Evolutionary conservation across 2,797 vertebrate genomes (phyloP), one percentile per base, ranked within the genome.

Genomic region (Phaenicophaeus curvirostris): DNA sequence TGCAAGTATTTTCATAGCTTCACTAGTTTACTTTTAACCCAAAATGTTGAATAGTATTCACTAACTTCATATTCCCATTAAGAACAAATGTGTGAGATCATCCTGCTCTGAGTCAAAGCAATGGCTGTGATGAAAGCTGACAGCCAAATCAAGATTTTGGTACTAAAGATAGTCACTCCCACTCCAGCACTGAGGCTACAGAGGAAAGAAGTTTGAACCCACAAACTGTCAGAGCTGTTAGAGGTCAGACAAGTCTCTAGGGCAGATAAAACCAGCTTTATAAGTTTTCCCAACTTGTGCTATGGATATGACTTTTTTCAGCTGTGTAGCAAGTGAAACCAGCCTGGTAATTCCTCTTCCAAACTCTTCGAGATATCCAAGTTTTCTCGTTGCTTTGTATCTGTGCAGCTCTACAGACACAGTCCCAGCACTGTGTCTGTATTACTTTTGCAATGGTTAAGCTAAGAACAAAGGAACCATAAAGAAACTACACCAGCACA

Each of bases 71-170:
- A 74, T 42, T 65, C 57, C 74, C 44, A 15, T 25, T 79, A 79
- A n/a, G 63, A 92, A 85, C 20, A 85, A 89, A 78, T 2, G 41
- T 12, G 25, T 80, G 74, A 96, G 62, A 85, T 88, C 77, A 55
- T 51, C 48, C 76, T 75, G 54, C 31, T 74, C 87, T 51, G 54
- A 86, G 55, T 31, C 42, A 87, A 82, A 94, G 39, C 65, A 93
- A 87, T 8, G n/a, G 42, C n/a, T 85, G 28, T 83, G 86, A 80
- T 83, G 95, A 92, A 79, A 95, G 50, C 65, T 94, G 76, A 94
- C 72, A 80, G 51, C n/a, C 53, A 84, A 92, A 95, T 83, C 61
- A 77, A 89, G 81, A 73, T 92, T 89, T 89, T 66, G 53, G 58
- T 81, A 66, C 51, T 54, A 57, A n/a, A 55, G 77, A 62, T 6